These are phyloP conservation scores for Coregonus ussuriensis DNA, from an alignment of 2,797 vertebrate genomes.

Conservation along the genomic window DNA sequence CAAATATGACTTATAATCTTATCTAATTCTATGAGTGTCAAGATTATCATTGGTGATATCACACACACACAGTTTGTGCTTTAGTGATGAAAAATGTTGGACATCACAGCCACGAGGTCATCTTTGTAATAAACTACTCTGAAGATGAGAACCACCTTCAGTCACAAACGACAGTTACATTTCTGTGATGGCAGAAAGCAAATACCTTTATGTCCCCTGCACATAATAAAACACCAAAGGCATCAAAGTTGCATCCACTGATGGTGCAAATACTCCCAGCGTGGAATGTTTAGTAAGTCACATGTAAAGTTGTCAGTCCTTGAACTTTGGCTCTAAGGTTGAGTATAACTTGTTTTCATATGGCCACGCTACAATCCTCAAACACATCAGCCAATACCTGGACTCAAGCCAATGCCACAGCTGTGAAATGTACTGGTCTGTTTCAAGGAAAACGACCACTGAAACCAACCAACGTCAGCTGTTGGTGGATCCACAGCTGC, in stretches of 20 bases:
- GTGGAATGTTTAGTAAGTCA: neutral
- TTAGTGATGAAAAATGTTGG: neutral
- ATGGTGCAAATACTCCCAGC: neutral
- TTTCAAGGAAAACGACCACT: constrained; percentile 23
- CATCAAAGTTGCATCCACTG: neutral
- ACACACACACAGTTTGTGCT: neutral
- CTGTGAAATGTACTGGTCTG: constrained; percentile 76
- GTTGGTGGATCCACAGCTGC: constrained; percentile 73
- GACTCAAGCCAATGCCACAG: constrained; percentile 60
- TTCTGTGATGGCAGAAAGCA: neutral
- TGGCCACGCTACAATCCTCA: constrained; percentile 32
- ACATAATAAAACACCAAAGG: neutral
- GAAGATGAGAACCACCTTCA: too few relatives aligned
- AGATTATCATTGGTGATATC: neutral
- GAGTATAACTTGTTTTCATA: constrained; percentile 45
- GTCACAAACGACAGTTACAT: too few relatives aligned
- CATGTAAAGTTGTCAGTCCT: constrained; percentile 13
- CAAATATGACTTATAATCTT: neutral
- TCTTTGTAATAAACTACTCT: neutral
- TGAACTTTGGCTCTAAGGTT: constrained; percentile 31
- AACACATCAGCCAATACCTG: constrained; percentile 30
- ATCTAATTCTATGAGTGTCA: neutral
- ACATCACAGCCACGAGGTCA: neutral
- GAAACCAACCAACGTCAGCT: constrained; percentile 67
- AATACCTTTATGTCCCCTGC: neutral